Base-by-base conservation (phyloP, 2,797 vertebrate genomes). In the Alectoris magna region DNA sequence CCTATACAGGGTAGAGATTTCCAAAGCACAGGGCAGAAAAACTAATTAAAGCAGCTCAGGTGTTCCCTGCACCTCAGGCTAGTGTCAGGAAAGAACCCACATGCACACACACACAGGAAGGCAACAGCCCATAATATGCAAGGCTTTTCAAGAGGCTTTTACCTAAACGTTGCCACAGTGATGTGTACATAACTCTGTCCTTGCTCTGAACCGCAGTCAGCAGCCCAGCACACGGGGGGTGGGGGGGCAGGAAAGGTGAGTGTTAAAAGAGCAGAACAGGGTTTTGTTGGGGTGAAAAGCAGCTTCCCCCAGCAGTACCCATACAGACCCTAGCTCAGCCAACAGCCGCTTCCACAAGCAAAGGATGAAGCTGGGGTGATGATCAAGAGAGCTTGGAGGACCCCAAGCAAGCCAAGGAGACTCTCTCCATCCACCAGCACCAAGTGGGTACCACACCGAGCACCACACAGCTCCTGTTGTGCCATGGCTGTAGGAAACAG, bases 131-230 rank as follows among this genome's bases (percentile, higher is more conserved):
- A 96, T 97, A 97, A 97, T 97, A 95, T 3, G 73, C 84, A 84
- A 39, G 29, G 75, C 91, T 85, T 71, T 77, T 24, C 13, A 18
- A 3, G 68, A 56, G 6, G 17, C 17, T 75, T 94, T 95, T 75
- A 70, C 84, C 94, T 95, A 96, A 97, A 96, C 79, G 95, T 98
- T 95, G 86, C 95, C 88, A 84, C 91, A 96, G 97, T 63, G 97
- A 96, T 94, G 97, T 97, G 94, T 97, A 98, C 94, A 93, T 96
- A 98, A 97, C 95, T 72, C 90, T 97, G 97, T 98, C 98, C 98
- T 97, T 90, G 74, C 91, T 74, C 91, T 98, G 98, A 98, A 98
- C 98, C 88, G 88, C 94, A 95, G 82, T 91, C 94, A 94, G 96
- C 91, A 84, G 97, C 97, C 94, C 94, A 95, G 97, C 95, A 91